These are phyloP conservation scores for Mastigias papua DNA, from an alignment of 30 jellyfish, hydroid and myxozoan genomes.

Conservation along the genomic window DNA sequence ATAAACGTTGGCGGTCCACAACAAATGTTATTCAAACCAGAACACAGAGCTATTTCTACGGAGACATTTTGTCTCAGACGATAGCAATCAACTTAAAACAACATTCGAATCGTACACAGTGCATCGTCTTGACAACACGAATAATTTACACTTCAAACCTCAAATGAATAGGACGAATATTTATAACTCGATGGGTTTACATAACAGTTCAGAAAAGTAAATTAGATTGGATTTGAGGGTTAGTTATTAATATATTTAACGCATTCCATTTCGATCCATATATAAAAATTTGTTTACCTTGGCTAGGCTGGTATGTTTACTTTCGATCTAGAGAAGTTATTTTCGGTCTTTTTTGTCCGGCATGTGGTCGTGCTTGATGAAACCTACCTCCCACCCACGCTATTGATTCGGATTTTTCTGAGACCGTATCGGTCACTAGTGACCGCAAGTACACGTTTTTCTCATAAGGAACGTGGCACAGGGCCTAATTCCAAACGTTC, in stretches of 20 bases:
- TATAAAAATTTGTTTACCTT: background rate
- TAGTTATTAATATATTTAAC: background rate
- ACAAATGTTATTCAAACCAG: too few species aligned
- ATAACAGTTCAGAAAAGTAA: background rate
- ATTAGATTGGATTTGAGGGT: background rate
- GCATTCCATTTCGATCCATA: background rate
- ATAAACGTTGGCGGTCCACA: too few species aligned
- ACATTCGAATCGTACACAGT: background rate
- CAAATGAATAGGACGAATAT: background rate
- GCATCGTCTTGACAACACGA: background rate
- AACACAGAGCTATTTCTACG: background rate
- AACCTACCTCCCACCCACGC: constrained; percentile 4
- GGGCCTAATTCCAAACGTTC: too few species aligned
- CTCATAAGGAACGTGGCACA: too few species aligned
- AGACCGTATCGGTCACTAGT: too few species aligned
- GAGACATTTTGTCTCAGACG: background rate
- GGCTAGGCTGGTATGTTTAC: background rate
- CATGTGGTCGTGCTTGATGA: background rate
- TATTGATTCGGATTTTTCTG: too few species aligned
- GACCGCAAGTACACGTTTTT: too few species aligned
- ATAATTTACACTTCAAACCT: background rate
- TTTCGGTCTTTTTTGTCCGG: background rate
- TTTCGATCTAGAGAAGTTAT: background rate
- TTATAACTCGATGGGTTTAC: background rate
- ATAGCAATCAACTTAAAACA: background rate